These are phyloP conservation scores for Camponotus fellah DNA, from an alignment of 2,888 invertebrate genomes.

Conservation along the genomic window DNA sequence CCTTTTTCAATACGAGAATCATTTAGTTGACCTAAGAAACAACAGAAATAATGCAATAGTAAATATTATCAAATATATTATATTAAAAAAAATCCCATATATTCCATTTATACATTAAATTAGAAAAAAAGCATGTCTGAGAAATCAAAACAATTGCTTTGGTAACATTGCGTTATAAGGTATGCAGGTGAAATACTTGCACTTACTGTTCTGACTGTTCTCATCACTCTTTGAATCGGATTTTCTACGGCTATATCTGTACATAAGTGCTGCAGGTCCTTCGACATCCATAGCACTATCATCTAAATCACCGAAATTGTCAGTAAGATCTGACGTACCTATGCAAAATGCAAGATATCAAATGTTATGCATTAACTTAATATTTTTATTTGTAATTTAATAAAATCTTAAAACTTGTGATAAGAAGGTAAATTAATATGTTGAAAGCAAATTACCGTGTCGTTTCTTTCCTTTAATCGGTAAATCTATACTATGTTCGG, in stretches of 20 bases:
- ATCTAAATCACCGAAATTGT: constrained; percentile 82
- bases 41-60: constrained; percentile 74
- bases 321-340: constrained; percentile 79
- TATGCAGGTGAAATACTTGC: constrained; percentile 7
- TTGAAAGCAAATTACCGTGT: constrained; percentile 73
- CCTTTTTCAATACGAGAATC: constrained; percentile 82
- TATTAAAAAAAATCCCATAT: constrained; percentile 21
- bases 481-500: constrained; percentile 78
- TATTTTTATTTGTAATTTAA: constrained; percentile 20
- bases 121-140: constrained; percentile 36
- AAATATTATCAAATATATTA: constrained; percentile 35
- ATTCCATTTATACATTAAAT: constrained; percentile 33
- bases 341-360: constrained; percentile 4
- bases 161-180: constrained; percentile 1
- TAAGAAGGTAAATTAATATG: neutral
- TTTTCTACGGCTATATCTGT: constrained; percentile 82
- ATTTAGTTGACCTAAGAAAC: constrained; percentile 83
- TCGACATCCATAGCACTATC: constrained; percentile 83
- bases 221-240: constrained; percentile 83
- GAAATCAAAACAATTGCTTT: constrained; percentile 35
- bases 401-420: constrained; percentile 6
- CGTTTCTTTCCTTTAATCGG: constrained; percentile 77
- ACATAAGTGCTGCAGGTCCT: constrained; percentile 79
- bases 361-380: neutral
- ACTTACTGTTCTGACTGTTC: constrained; percentile 83